Evolutionary conservation across 1,140 invertebrate genomes (phyloP).

Genomic region (Leguminivora glycinivorella): DNA sequence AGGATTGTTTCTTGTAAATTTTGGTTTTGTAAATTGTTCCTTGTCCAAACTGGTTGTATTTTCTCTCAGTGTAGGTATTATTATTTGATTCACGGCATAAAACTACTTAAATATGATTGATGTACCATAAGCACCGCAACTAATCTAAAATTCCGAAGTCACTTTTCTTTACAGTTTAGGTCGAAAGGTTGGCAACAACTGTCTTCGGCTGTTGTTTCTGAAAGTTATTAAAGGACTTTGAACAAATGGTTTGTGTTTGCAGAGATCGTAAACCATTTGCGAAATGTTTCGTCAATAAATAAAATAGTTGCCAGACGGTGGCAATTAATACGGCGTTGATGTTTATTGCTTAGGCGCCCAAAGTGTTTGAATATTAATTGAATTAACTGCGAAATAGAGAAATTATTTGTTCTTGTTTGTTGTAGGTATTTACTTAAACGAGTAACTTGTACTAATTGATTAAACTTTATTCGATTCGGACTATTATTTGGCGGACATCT

Average conservation of each 20-base stretch:
- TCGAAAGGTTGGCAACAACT: neutral
- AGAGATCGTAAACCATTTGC: constrained; percentile 3
- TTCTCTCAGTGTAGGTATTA: no score
- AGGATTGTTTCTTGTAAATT: no score
- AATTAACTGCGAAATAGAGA: neutral
- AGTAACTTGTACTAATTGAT: no score
- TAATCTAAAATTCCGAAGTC: neutral
- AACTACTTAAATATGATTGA: neutral
- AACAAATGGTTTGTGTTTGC: constrained; percentile 9
- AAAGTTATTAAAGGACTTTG: neutral
- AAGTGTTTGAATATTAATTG: neutral
- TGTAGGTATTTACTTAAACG: no score
- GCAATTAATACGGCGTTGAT: neutral
- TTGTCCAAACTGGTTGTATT: no score
- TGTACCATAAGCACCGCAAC: neutral
- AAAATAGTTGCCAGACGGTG: neutral
- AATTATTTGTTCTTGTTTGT: no score
- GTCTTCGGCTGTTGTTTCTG: neutral
- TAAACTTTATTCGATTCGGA: no score
- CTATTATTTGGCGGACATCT: no score
- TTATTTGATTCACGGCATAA: neutral
- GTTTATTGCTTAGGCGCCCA: neutral
- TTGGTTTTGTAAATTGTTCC: no score
- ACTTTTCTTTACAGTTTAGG: neutral
- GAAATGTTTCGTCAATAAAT: neutral